Percentiles rank a stretch among this genome's conserved stretches.
Evolutionary conservation across 2,888 invertebrate genomes (phyloP).

Genomic region (Stenchaetothrips biformis): DNA sequence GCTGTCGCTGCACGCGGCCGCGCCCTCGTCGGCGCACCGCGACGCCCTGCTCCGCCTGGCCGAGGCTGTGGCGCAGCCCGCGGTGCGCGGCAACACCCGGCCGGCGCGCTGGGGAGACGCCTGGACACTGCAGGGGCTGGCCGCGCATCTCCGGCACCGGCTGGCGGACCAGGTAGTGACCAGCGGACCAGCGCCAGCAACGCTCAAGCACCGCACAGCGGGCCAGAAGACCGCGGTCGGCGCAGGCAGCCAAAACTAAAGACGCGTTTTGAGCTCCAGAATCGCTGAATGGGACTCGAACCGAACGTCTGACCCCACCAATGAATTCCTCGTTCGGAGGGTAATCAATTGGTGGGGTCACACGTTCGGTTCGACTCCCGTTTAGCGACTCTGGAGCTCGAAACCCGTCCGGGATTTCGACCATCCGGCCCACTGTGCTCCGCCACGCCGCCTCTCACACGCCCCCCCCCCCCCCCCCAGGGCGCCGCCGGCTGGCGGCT

Average conservation of each 20-base stretch:
- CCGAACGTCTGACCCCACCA: too few species aligned
- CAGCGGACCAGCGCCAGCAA: too few species aligned
- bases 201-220: too few species aligned
- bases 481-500: neutral
- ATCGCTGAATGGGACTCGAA: too few species aligned
- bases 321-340: too few species aligned
- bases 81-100: neutral
- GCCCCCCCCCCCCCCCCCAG: neutral
- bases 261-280: too few species aligned
- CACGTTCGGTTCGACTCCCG: too few species aligned
- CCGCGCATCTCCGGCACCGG: conserved; percentile 1
- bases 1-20: neutral
- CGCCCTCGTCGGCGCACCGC: neutral
- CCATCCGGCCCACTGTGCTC: neutral
- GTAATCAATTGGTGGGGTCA: too few species aligned
- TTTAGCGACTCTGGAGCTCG: neutral
- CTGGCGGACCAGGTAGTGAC: neutral
- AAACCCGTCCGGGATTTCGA: too few species aligned
- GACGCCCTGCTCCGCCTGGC: neutral
- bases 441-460: neutral
- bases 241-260: too few species aligned
- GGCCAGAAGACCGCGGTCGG: too few species aligned
- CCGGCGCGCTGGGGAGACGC: neutral
- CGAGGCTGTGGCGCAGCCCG: conserved; percentile 5
- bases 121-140: neutral